Conservation (phyloP, 2,888 invertebrate species). For the Neuroscelio doddi region DNA sequence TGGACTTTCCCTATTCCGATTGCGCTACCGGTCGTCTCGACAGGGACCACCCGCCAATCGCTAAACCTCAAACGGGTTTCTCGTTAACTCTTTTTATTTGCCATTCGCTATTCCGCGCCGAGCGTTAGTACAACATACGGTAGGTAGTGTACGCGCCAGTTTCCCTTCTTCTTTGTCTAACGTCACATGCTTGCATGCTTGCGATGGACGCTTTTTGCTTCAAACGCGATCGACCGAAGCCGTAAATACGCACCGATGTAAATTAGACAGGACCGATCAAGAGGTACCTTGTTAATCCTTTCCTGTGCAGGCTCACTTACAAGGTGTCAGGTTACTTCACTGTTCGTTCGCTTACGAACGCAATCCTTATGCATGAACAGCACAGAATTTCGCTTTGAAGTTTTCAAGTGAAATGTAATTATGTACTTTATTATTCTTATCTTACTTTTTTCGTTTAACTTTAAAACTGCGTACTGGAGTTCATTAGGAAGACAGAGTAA, state of each 20-base stretch:
- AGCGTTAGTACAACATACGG: constrained; percentile 26
- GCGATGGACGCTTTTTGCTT: constrained; percentile 17
- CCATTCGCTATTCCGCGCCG: constrained; percentile 21
- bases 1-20: constrained; percentile 26
- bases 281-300: constrained; percentile 33
- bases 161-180: constrained; percentile 21
- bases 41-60: constrained; percentile 37
- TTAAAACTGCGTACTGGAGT: too few species aligned
- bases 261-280: constrained; percentile 35
- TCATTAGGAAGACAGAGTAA: too few species aligned
- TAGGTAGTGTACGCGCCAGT: constrained; percentile 20
- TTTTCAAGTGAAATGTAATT: constrained; percentile 21
- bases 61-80: constrained; percentile 41
- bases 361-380: constrained; percentile 17
- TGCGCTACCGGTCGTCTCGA: constrained; percentile 20
- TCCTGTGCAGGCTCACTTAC: constrained; percentile 36
- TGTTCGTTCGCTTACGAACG: constrained; percentile 16
- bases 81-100: constrained; percentile 34
- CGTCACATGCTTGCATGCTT: constrained; percentile 26
- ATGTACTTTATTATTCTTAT: too few species aligned
- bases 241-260: constrained; percentile 38
- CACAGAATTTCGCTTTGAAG: constrained; percentile 27
- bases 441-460: too few species aligned
- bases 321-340: constrained; percentile 35
- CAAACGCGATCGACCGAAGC: constrained; percentile 38